Percentiles rank a stretch among this genome's conserved stretches.
These are phyloP conservation scores for Aphelenchoides fujianensis DNA, from an alignment of 1,140 invertebrate genomes.

Conservation along the genomic window DNA sequence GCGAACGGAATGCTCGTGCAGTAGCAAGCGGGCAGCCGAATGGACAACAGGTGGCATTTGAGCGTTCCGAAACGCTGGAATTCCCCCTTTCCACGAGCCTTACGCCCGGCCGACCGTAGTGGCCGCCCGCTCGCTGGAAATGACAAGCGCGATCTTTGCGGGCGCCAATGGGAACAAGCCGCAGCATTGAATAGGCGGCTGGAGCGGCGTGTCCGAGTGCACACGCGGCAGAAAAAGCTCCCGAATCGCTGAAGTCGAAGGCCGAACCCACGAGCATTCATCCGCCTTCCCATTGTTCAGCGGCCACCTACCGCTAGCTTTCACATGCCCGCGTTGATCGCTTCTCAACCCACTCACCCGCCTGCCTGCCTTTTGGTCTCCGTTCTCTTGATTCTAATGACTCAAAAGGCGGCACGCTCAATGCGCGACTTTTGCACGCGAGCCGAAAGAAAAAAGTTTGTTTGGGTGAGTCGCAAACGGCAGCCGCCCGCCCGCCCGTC, in stretches of 20 bases:
- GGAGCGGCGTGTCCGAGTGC: no score
- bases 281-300: neutral
- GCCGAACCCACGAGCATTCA: constrained; percentile 2
- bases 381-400: neutral
- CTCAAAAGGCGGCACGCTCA: neutral
- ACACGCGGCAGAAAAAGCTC: neutral
- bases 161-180: neutral
- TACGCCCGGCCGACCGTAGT: neutral
- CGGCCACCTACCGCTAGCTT: neutral
- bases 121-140: neutral
- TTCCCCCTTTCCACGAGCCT: no score
- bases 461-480: no score
- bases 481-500: no score
- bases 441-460: no score
- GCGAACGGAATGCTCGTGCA: no score
- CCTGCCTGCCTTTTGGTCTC: no score
- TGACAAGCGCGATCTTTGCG: neutral
- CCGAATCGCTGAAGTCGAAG: constrained; percentile 1
- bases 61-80: no score
- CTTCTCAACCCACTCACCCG: neutral
- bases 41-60: no score
- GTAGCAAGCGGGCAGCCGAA: no score
- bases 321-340: neutral
- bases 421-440: no score
- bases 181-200: neutral